Evolutionary conservation across 2,113 vertebrate genomes (phyloP).

Genomic region (Nannospalax galili): DNA sequence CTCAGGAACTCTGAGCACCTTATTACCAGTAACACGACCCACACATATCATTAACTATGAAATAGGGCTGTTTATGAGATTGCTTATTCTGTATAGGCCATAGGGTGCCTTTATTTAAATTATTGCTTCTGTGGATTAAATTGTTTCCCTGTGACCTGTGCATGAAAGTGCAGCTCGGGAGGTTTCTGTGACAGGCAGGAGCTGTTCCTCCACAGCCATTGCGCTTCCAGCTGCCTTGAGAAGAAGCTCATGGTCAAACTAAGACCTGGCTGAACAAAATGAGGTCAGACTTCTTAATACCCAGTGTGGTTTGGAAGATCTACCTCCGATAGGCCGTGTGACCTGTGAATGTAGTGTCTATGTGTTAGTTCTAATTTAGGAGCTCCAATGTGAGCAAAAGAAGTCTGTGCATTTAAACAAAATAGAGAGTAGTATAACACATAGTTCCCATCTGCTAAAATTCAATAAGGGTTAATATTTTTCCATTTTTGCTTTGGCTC

Average conservation of each 20-base stretch:
- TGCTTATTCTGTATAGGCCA: slow-evolving; percentile 17
- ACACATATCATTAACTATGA: slow-evolving; percentile 47
- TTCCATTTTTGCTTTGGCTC: neutral
- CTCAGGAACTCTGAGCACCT: slow-evolving; percentile 39
- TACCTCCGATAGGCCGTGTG: neutral
- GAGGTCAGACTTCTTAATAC: neutral
- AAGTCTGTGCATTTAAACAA: neutral
- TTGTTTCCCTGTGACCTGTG: slow-evolving; percentile 7
- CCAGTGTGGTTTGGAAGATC: neutral
- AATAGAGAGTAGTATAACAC: neutral
- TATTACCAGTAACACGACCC: neutral
- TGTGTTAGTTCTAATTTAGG: neutral
- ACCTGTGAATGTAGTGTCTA: neutral
- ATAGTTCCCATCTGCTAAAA: neutral
- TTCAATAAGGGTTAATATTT: slow-evolving; percentile 7
- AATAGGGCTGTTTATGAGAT: slow-evolving; percentile 46
- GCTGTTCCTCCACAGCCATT: neutral
- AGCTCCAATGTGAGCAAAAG: slow-evolving; percentile 22
- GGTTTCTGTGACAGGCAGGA: neutral
- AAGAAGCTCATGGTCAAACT: slow-evolving; percentile 6
- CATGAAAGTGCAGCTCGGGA: neutral
- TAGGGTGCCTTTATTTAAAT: slow-evolving; percentile 51
- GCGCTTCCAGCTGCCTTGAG: neutral
- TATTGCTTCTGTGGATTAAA: slow-evolving; percentile 50
- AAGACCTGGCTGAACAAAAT: neutral